These are phyloP conservation scores for Drosophila parthenogenetica DNA, from an alignment of 2,888 invertebrate genomes.

Conservation along the genomic window DNA sequence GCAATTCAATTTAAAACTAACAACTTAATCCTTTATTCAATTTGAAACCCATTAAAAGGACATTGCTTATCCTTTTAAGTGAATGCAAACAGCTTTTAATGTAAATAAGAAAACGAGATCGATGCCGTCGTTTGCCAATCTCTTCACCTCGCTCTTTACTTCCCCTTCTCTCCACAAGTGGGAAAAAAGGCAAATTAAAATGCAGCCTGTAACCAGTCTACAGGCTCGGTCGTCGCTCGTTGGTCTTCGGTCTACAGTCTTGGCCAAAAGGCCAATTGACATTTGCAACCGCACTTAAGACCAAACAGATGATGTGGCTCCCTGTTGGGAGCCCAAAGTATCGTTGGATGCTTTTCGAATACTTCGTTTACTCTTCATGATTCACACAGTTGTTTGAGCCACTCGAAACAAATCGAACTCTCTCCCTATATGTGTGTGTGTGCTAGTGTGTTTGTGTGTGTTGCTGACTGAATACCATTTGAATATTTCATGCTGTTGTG, in stretches of 20 bases:
- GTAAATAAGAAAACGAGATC: slow-evolving; percentile 85
- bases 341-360: slow-evolving; percentile 26
- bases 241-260: slow-evolving; percentile 44
- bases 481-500: slow-evolving; percentile 79
- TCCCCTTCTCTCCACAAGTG: slow-evolving; percentile 7
- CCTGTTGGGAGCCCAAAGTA: slow-evolving; percentile 32
- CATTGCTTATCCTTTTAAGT: slow-evolving; percentile 85
- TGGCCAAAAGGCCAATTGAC: slow-evolving; percentile 75
- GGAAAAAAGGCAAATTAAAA: slow-evolving; percentile 69
- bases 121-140: slow-evolving; percentile 72
- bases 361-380: slow-evolving; percentile 37
- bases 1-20: slow-evolving; percentile 84
- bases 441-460: slow-evolving; percentile 3
- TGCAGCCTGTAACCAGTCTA: slow-evolving; percentile 62
- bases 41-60: slow-evolving; percentile 85
- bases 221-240: background rate
- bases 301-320: slow-evolving; percentile 49
- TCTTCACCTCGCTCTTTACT: slow-evolving; percentile 1
- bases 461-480: slow-evolving; percentile 68
- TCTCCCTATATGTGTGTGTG: slow-evolving; percentile 8
- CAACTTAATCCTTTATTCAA: slow-evolving; percentile 86
- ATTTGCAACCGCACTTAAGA: slow-evolving; percentile 81
- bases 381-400: slow-evolving; percentile 48
- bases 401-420: slow-evolving; percentile 76
- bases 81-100: slow-evolving; percentile 85